Percentiles rank a stretch among this genome's conserved stretches.
Evolutionary conservation across 2,888 invertebrate species (phyloP).

Genomic region (Phorcus lineatus): DNA sequence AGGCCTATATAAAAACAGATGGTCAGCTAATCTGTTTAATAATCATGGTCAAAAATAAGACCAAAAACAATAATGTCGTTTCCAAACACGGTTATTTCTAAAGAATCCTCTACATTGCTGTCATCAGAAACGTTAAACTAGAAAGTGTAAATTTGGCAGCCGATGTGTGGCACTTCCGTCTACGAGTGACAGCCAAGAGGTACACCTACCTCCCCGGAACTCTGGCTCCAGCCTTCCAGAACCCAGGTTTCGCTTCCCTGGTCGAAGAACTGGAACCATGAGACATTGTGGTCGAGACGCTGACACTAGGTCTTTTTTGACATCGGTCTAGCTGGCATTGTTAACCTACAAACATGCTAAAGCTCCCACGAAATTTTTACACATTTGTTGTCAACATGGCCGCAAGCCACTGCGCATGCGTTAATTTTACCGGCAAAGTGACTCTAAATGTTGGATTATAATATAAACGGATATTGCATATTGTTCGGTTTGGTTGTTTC

Average conservation of each 20-base stretch:
- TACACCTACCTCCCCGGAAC: slow-evolving; percentile 64
- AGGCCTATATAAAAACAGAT: neutral
- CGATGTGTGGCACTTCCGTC: neutral
- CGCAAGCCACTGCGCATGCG: slow-evolving; percentile 39
- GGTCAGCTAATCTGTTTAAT: too few relatives aligned
- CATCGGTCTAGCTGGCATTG: neutral
- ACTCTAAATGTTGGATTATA: neutral
- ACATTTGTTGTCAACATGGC: slow-evolving; percentile 66
- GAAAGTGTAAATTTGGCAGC: neutral
- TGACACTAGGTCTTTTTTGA: neutral
- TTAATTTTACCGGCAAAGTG: neutral
- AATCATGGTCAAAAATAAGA: too few relatives aligned
- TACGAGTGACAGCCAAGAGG: neutral
- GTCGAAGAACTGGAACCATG: slow-evolving; percentile 50
- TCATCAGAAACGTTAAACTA: neutral
- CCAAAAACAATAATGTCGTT: too few relatives aligned
- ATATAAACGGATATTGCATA: neutral
- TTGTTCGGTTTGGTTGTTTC: too few relatives aligned
- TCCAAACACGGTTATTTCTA: too few relatives aligned
- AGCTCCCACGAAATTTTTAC: slow-evolving; percentile 1
- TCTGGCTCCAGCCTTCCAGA: slow-evolving; percentile 64
- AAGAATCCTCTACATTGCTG: too few relatives aligned
- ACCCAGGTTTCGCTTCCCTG: slow-evolving; percentile 53
- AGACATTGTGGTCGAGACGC: slow-evolving; percentile 18
- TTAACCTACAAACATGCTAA: neutral